phyloP scores from a whole-genome alignment of 92 coral and sea anemone genomes.

The Porites lobata region DNA sequence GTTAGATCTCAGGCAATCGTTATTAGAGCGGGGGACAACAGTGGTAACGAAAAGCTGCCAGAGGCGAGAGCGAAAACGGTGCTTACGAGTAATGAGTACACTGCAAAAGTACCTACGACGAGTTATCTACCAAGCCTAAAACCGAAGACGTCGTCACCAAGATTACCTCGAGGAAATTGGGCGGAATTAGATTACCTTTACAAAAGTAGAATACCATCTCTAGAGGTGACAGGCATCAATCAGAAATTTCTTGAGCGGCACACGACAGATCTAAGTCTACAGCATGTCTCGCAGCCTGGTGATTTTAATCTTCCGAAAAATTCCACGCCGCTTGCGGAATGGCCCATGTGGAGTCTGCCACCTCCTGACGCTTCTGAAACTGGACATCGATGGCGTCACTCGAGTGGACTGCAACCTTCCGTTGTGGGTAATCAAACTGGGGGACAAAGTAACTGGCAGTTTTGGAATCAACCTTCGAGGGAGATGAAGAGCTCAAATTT shows the following conservation, averaged over 20 bases:
- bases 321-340: neutral
- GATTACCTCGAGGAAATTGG: too few relatives aligned
- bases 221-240: slow-evolving; percentile 16
- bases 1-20: neutral
- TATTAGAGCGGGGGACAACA: neutral
- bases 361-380: neutral
- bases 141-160: slow-evolving; percentile 6
- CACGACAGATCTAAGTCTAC: neutral
- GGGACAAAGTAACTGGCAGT: slow-evolving; percentile 6
- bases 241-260: slow-evolving; percentile 18
- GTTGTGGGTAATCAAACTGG: neutral
- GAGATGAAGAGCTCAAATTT: neutral
- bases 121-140: neutral
- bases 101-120: too few relatives aligned
- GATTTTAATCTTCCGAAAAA: neutral
- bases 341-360: neutral
- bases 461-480: neutral
- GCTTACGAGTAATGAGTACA: too few relatives aligned
- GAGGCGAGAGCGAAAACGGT: too few relatives aligned
- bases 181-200: neutral
- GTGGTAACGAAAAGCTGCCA: neutral
- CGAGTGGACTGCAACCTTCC: neutral
- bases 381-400: neutral
- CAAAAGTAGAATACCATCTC: neutral
- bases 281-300: neutral